A percentile compares a stretch with the other conserved stretches of the same genome.
phyloP scores from a whole-genome alignment of 1,140 invertebrate species.

The Lucilia cuprina region DNA sequence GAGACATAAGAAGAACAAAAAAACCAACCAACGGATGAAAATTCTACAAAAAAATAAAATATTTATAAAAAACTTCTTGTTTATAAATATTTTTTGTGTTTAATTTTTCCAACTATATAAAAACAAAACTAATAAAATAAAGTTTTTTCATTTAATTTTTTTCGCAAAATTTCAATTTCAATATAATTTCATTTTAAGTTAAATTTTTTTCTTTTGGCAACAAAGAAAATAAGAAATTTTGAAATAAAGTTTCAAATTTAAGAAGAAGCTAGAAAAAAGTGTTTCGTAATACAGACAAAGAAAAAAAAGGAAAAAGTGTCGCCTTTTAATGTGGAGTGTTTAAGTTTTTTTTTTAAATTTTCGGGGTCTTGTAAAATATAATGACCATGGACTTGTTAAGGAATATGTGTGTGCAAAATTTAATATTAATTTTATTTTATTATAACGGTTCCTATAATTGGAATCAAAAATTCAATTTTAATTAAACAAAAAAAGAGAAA shows the following conservation, averaged over 20 bases:
- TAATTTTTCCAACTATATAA: background rate
- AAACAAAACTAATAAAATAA: background rate
- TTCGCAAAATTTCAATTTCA: background rate
- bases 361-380: background rate
- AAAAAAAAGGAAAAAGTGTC: background rate
- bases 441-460: constrained; percentile 63
- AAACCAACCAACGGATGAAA: constrained; percentile 8
- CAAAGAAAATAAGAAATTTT: background rate
- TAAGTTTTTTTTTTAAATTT: background rate
- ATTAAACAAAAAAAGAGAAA: constrained; percentile 6
- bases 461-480: constrained; percentile 58
- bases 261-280: background rate
- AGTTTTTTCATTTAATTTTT: background rate
- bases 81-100: constrained; percentile 24
- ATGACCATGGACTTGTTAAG: constrained; percentile 48
- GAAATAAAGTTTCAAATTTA: background rate
- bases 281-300: background rate
- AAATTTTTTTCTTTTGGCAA: background rate
- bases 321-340: background rate
- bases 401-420: constrained; percentile 60
- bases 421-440: constrained; percentile 63
- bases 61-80: constrained; percentile 16
- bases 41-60: constrained; percentile 16
- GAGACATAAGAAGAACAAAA: constrained; percentile 25
- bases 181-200: background rate